phyloP scores from a whole-genome alignment of 2,888 invertebrate genomes.

The Chymomyza caudatula region DNA sequence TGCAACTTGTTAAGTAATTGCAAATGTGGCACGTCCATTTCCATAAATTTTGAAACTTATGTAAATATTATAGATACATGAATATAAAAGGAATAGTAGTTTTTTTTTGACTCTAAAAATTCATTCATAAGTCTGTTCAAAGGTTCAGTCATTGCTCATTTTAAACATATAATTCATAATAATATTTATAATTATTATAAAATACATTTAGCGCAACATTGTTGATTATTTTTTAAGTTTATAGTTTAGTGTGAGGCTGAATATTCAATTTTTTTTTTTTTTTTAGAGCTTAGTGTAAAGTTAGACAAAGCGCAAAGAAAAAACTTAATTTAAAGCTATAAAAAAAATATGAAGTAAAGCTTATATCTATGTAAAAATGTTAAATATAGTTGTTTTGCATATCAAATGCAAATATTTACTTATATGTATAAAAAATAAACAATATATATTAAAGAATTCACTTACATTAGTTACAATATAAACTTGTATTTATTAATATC shows the following conservation, averaged over 20 bases:
- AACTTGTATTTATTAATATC: not conserved
- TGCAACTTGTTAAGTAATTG: slow-evolving; percentile 32
- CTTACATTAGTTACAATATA: not conserved
- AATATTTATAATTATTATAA: not conserved
- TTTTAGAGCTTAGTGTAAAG: slow-evolving; percentile 1
- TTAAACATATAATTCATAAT: slow-evolving; percentile 20
- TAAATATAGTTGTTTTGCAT: not conserved
- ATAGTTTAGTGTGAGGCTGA: slow-evolving; percentile 77
- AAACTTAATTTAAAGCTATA: not conserved
- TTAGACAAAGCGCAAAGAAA: not conserved
- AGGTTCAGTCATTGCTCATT: slow-evolving; percentile 17
- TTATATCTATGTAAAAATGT: not conserved
- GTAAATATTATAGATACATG: not conserved
- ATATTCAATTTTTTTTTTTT: slow-evolving; percentile 21
- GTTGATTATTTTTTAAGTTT: slow-evolving; percentile 78
- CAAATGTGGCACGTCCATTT: not conserved
- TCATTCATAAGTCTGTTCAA: slow-evolving; percentile 62
- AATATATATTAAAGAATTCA: slow-evolving; percentile 2
- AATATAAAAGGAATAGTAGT: slow-evolving; percentile 1
- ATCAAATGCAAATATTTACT: not conserved
- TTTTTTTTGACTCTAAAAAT: slow-evolving; percentile 1
- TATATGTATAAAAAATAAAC: slow-evolving; percentile 4
- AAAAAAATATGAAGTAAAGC: not conserved
- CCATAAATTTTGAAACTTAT: not conserved
- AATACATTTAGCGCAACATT: slow-evolving; percentile 60